These are phyloP conservation scores for Montipora foliosa DNA, from an alignment of 64 coral and sea anemone species.

Conservation along the genomic window DNA sequence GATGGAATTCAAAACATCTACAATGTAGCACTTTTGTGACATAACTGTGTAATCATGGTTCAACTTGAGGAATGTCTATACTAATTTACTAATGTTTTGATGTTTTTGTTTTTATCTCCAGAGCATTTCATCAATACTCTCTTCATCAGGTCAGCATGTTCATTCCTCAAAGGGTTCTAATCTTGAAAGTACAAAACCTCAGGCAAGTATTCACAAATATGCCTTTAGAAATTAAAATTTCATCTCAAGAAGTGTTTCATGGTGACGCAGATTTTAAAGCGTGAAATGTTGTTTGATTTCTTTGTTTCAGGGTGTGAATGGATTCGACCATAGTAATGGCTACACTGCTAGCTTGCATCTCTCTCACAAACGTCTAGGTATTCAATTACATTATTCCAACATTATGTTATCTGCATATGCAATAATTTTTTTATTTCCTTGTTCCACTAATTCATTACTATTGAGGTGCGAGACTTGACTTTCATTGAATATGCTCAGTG, in stretches of 20 bases:
- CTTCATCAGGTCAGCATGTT: background rate
- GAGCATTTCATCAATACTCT: slow-evolving; percentile 22
- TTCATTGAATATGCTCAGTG: too few species aligned
- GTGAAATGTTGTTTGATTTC: background rate
- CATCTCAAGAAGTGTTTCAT: background rate
- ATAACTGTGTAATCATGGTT: too few species aligned
- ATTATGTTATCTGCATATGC: background rate
- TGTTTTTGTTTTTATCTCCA: background rate
- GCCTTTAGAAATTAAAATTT: background rate
- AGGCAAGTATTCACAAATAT: background rate
- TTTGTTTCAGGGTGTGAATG: slow-evolving; percentile 74
- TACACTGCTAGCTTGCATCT: background rate
- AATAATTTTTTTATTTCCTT: background rate
- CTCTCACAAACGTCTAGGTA: background rate
- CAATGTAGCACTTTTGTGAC: too few species aligned
- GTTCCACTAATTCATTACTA: too few species aligned
- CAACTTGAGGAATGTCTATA: too few species aligned
- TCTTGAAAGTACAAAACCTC: background rate
- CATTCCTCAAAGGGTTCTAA: background rate
- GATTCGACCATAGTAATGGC: slow-evolving; percentile 71
- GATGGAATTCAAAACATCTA: too few species aligned
- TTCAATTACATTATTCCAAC: background rate
- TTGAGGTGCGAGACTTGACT: too few species aligned
- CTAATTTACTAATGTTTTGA: background rate
- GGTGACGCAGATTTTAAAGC: background rate